Base-by-base conservation (phyloP, 2,888 invertebrate genomes). In the Drosophila yooni region DNA sequence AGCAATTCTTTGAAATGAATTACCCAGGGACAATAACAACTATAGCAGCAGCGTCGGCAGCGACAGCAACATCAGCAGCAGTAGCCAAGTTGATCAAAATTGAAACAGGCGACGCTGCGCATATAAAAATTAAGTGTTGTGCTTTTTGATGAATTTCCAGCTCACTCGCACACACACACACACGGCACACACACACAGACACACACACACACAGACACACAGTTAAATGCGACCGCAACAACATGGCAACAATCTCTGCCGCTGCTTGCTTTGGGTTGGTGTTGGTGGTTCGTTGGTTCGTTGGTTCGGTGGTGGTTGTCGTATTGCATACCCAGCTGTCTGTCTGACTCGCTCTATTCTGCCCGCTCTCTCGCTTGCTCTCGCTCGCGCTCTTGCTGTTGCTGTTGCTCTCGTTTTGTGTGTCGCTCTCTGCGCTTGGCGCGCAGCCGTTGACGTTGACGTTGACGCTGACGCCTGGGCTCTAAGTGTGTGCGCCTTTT, bases 241-340 rank as follows among this genome's bases (percentile, higher is more conserved):
- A 87, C 88, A 92, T 92, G 91, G 91, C 91, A 91, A 90, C 91
- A 89, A 90, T 91, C 91, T 90, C 76, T 72, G 77, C 74, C 69
- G 65, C 70, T 77, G 83, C 74, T 62, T 53, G 70, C 48, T 59
- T 74, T 78, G 56, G 67, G 63, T 78, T 82, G 82, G 80, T 70
- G 66, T 62, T 74, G 68, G 71, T 71, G 64, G 54, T 54, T 46
- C 25, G 53, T 31, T 52, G 52, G 21, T 31, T 43, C 40, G 11
- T 27, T 38, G 27, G 56, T n/a, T 46, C 48, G 61, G 62, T 67
- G 70, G 59, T 62, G 61, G 67, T 34, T 50, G 2, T 43, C 25
- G 51, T 34, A 34, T 52, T 56, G 38, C 56, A 38, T n/a, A 27
- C 56, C 18, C 38, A 56, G 46, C 65, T 46, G 56, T 58, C 67